Evolutionary conservation across 2,113 vertebrate genomes (phyloP).

Genomic region (Gasterosteus nipponicus): DNA sequence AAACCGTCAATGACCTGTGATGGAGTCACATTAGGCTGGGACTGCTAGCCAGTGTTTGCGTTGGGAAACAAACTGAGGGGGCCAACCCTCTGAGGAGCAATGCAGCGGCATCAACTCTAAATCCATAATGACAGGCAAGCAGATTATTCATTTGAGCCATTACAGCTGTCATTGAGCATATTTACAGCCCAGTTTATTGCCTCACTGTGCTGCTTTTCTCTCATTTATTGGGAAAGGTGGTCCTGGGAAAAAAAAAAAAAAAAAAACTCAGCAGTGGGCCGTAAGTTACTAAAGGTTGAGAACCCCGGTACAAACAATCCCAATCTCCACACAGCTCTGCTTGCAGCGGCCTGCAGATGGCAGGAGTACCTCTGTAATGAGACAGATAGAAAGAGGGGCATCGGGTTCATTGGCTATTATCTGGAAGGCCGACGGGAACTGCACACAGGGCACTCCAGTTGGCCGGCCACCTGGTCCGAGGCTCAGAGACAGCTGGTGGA

Average conservation of each 20-base stretch:
- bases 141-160: background rate
- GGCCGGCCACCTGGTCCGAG: constrained; percentile 83
- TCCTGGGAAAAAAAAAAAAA: background rate
- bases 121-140: background rate
- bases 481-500: constrained; percentile 84
- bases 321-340: constrained; percentile 9
- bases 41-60: background rate
- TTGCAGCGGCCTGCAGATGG: constrained; percentile 73
- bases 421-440: constrained; percentile 82
- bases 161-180: background rate
- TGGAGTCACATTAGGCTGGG: background rate
- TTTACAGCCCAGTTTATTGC: background rate
- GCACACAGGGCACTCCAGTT: constrained; percentile 82
- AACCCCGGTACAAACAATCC: constrained; percentile 19
- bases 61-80: background rate
- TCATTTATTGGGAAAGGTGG: background rate
- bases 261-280: background rate
- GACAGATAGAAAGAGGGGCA: constrained; percentile 75
- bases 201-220: background rate
- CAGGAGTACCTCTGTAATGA: constrained; percentile 41
- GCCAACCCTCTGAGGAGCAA: background rate
- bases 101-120: background rate
- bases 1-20: background rate
- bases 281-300: background rate
- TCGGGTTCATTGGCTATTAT: constrained; percentile 84